Percentiles rank a stretch among this genome's conserved stretches.
Conservation (phyloP, 2,113 vertebrate genomes). For the Nycticebus coucang region DNA sequence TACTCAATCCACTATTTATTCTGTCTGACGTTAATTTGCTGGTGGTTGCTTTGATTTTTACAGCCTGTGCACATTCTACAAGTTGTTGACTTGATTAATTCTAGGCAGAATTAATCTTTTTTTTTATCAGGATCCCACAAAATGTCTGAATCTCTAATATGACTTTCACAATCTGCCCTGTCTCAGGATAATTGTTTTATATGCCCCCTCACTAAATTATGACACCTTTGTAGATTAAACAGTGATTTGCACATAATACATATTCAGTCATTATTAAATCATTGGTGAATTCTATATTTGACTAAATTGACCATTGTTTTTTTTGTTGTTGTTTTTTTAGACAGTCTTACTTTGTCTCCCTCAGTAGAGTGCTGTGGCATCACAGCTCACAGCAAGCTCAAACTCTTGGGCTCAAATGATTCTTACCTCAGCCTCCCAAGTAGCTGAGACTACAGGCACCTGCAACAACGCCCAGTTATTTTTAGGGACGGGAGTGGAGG, state of each 20-base stretch:
- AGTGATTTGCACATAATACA: background rate
- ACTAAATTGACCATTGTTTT: background rate
- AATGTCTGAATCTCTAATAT: background rate
- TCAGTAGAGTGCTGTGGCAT: no score
- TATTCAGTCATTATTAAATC: background rate
- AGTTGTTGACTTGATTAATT: slow-evolving; percentile 38
- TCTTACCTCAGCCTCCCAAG: no score
- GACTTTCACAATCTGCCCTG: background rate
- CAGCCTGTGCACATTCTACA: background rate
- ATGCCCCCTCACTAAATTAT: background rate
- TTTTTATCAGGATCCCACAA: background rate
- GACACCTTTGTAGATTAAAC: background rate
- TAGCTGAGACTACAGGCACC: no score
- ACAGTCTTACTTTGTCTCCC: no score
- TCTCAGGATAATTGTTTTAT: slow-evolving; percentile 19
- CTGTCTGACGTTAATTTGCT: background rate
- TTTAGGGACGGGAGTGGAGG: no score
- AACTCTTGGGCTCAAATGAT: no score
- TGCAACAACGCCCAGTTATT: no score
- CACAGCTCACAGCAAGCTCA: no score
- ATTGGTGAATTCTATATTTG: background rate
- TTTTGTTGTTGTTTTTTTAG: no score
- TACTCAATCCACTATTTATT: slow-evolving; percentile 23
- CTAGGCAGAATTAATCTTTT: slow-evolving; percentile 5
- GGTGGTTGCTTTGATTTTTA: background rate